These are phyloP conservation scores for Archivesica marissinica DNA, from an alignment of 1,140 invertebrate genomes.

Conservation along the genomic window DNA sequence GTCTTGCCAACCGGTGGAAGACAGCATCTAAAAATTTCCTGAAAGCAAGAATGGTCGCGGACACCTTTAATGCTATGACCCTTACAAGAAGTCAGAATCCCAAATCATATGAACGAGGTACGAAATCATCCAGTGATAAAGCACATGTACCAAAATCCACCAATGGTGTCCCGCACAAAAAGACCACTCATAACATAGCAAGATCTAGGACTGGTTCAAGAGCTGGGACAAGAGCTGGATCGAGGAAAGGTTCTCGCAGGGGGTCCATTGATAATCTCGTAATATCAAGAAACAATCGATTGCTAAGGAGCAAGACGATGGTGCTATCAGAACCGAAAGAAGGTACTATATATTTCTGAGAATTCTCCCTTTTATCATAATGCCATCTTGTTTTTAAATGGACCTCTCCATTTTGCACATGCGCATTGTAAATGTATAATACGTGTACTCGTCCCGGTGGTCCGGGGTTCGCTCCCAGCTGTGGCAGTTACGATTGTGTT, in stretches of 20 bases:
- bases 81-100: background rate
- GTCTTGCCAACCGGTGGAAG: background rate
- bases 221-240: background rate
- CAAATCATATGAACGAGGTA: background rate
- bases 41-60: background rate
- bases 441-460: too few relatives aligned
- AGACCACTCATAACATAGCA: background rate
- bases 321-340: background rate
- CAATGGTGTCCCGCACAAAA: background rate
- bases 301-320: constrained; percentile 9
- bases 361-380: too few relatives aligned
- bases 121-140: background rate
- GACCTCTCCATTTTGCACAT: too few relatives aligned
- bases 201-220: background rate
- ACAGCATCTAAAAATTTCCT: background rate
- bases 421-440: too few relatives aligned
- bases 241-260: background rate
- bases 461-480: too few relatives aligned
- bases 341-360: background rate
- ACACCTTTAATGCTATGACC: background rate
- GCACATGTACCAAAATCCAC: background rate
- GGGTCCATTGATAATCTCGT: constrained; percentile 36
- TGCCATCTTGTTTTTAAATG: too few relatives aligned
- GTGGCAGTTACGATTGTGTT: too few relatives aligned
- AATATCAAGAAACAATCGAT: background rate